A percentile compares a stretch with the other conserved stretches of the same genome.
These are phyloP conservation scores for Mixornis gularis DNA, from an alignment of 2,113 vertebrate genomes.

Conservation along the genomic window DNA sequence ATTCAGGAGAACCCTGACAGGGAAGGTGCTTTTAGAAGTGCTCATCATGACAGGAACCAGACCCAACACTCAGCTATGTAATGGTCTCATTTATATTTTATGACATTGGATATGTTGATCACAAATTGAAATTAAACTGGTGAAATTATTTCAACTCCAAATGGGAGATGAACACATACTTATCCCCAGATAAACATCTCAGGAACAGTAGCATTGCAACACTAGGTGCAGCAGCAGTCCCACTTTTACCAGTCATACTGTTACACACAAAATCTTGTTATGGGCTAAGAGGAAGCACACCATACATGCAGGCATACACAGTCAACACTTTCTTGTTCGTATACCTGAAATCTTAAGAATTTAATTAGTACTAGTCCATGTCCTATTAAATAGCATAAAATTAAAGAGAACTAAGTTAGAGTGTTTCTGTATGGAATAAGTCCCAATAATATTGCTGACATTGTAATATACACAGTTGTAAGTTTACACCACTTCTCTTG, in stretches of 20 bases:
- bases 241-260: neutral
- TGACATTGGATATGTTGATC: neutral
- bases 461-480: neutral
- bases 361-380: neutral
- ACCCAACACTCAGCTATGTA: neutral
- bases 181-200: neutral
- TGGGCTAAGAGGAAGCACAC: neutral
- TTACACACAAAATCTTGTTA: neutral
- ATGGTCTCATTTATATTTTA: neutral
- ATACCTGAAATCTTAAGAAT: neutral
- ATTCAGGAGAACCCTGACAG: neutral
- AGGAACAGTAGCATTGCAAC: neutral
- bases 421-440: neutral
- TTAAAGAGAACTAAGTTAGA: neutral
- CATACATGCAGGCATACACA: neutral
- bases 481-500: neutral
- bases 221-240: neutral
- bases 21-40: neutral
- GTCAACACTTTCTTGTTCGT: neutral
- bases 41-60: neutral
- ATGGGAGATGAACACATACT: neutral
- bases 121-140: neutral
- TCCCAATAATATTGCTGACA: neutral
- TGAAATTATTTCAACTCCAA: neutral
- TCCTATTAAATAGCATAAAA: neutral